Base-by-base conservation (phyloP, 1,140 invertebrate genomes). In the Drosophila mojavensis region DNA sequence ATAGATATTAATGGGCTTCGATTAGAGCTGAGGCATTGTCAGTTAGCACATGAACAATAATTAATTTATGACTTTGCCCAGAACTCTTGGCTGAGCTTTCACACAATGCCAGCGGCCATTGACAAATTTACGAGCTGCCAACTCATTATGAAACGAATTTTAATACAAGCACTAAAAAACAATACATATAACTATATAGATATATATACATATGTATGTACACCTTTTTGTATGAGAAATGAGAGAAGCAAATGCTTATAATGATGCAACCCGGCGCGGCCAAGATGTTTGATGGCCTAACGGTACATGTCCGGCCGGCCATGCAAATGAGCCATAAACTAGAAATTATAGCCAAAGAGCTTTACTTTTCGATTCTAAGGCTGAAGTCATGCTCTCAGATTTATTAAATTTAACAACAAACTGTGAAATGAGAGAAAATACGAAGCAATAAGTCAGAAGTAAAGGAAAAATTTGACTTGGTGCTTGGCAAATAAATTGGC, bases 281-380 rank as follows among this genome's bases (percentile, higher is more conserved):
- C 15, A 33, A 47, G n/a, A 60, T 69, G 13, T 75, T 82, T 76
- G 61, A 88, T 77, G 82, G 67, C 72, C 73, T 88, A 88, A 88
- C 83, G 83, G 84, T 63, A 78, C 54, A 39, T 26, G 36, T 41
- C 48, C 60, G 48, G 56, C 48, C 60, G 54, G 56, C 68, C 79
- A 89, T 89, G 80, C 79, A 86, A 86, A 86, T 86, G 72, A 88
- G 83, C 84, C 73, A 89, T 84, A 74, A 84, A 82, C 76, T 30
- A 39, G 50, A 82, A 82, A 78, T 82, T 82, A 78, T 59, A 50
- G 47, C 53, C 59, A 64, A 81, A 51, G 33, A 39, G 36, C 10
- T 39, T 11, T 39, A 39, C 28, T 48, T 15, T 61, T 20, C 11
- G 15, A 36, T 55, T 24, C 15, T 36, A n/a, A 60, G 39, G 72